Conservation (phyloP, 2,797 vertebrate genomes). For the Acanthurus lineatus region DNA sequence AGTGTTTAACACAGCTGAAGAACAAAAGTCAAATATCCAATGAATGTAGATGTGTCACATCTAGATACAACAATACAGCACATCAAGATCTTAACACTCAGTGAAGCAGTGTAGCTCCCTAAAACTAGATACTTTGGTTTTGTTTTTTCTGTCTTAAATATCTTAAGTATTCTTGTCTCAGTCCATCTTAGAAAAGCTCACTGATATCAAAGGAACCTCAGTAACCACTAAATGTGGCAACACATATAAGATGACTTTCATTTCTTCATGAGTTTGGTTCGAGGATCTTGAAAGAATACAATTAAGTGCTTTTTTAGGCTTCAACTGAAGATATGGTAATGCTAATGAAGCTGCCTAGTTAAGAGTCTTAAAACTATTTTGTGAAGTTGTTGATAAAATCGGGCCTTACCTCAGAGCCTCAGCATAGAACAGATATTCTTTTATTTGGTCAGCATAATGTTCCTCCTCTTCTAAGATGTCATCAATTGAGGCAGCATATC, state of each 20-base stretch:
- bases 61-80: too few species aligned
- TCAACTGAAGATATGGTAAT: background rate
- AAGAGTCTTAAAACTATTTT: background rate
- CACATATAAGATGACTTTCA: background rate
- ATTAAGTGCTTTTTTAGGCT: background rate
- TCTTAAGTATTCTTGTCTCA: too few species aligned
- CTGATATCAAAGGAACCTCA: too few species aligned
- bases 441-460: conserved; percentile 96
- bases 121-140: too few species aligned
- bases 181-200: too few species aligned
- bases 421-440: conserved; percentile 97
- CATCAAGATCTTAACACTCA: too few species aligned
- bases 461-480: conserved; percentile 98
- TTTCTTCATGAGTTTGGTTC: background rate
- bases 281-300: too few species aligned
- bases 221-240: background rate
- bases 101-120: too few species aligned
- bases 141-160: too few species aligned
- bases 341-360: background rate
- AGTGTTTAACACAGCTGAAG: background rate
- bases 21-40: too few species aligned
- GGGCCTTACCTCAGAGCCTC: conserved; percentile 90
- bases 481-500: conserved; percentile 95
- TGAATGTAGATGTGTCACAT: too few species aligned
- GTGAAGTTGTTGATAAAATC: background rate